These are phyloP conservation scores for Xylota sylvarum DNA, from an alignment of 2,888 invertebrate species.

Conservation along the genomic window DNA sequence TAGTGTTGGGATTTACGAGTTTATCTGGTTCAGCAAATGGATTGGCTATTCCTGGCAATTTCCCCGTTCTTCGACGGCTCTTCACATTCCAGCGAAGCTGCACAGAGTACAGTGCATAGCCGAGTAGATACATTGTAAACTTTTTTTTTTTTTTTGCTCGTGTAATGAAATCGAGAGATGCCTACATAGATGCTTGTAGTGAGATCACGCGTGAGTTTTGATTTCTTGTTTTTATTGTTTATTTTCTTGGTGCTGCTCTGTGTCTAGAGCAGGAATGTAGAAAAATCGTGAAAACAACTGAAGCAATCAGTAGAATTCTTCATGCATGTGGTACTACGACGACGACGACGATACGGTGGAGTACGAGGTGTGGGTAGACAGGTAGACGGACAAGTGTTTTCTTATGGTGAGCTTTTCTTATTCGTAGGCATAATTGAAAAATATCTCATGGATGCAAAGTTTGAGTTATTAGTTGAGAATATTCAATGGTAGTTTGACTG, in stretches of 20 bases:
- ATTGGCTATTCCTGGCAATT: conserved; percentile 40
- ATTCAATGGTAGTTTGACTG: conserved; percentile 24
- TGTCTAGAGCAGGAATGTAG: conserved; percentile 67
- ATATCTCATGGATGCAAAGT: conserved; percentile 55
- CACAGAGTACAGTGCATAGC: conserved; percentile 25
- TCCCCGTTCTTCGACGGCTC: conserved; percentile 13
- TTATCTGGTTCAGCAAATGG: conserved; percentile 67
- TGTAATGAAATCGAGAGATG: conserved; percentile 61
- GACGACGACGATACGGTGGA: conserved; percentile 35
- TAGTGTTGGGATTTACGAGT: conserved; percentile 70
- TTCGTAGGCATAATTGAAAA: conserved; percentile 47
- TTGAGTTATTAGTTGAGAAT: conserved; percentile 58
- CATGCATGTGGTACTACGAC: conserved; percentile 41
- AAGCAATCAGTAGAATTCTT: conserved; percentile 66
- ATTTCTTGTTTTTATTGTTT: conserved; percentile 61
- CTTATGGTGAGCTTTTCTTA: conserved; percentile 44
- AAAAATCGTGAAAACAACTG: conserved; percentile 73
- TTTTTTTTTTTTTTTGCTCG: neutral
- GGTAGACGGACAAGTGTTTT: conserved; percentile 71
- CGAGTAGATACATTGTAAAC: conserved; percentile 22
- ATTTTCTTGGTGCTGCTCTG: conserved; percentile 29
- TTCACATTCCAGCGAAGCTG: conserved; percentile 29
- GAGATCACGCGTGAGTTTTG: conserved; percentile 69
- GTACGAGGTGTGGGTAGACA: conserved; percentile 72
- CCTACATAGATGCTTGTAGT: conserved; percentile 31